Evolutionary conservation across 1,140 invertebrate species (phyloP).

Genomic region (Zaprionus inermis): DNA sequence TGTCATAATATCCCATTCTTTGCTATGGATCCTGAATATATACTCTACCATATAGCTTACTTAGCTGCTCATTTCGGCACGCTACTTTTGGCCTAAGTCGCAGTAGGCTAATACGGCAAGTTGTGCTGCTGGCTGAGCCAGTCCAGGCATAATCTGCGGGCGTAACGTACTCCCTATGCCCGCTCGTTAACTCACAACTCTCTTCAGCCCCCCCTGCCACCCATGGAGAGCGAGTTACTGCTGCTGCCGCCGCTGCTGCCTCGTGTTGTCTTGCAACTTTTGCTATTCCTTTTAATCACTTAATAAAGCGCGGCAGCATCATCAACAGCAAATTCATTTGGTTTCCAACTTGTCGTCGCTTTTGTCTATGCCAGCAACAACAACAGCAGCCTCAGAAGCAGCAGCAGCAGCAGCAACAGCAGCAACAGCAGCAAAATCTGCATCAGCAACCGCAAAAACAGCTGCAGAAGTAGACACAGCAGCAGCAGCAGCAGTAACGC

Average conservation of each 20-base stretch:
- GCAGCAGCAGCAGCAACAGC: conserved; percentile 6
- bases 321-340: conserved; percentile 60
- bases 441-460: not conserved
- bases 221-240: conserved; percentile 13
- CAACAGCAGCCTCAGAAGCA: conserved; percentile 10
- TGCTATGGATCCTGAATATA: too few relatives aligned
- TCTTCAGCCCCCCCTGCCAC: not conserved
- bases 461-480: not conserved
- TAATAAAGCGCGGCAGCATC: conserved; percentile 67
- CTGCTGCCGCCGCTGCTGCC: conserved; percentile 18
- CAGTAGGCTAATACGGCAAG: not conserved
- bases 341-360: conserved; percentile 34
- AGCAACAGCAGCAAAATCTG: not conserved
- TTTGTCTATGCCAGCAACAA: conserved; percentile 51
- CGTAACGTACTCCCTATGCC: too few relatives aligned
- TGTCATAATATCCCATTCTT: too few relatives aligned
- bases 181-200: not conserved
- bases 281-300: conserved; percentile 62
- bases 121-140: not conserved
- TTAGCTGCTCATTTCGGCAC: too few relatives aligned
- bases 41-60: too few relatives aligned
- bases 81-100: too few relatives aligned
- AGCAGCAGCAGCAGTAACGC: conserved; percentile 32
- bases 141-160: not conserved
- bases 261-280: conserved; percentile 27